Evolutionary conservation across 2,888 invertebrate species (phyloP).

Genomic region (Melanophora roralis): DNA sequence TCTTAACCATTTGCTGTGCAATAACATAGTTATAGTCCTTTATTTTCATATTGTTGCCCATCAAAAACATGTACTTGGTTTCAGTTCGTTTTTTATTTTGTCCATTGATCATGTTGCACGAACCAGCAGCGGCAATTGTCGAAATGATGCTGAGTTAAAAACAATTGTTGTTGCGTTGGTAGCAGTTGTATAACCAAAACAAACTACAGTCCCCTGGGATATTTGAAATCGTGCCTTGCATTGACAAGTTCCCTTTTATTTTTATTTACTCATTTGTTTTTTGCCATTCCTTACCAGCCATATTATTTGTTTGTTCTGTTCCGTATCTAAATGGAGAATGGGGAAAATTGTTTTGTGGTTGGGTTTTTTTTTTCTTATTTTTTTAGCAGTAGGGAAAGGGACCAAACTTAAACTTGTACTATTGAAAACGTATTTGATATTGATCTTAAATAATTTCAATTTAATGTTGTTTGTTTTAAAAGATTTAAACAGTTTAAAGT

Average conservation of each 20-base stretch:
- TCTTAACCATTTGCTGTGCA: background rate
- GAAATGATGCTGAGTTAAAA: background rate
- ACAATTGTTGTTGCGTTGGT: background rate
- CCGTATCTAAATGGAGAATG: constrained; percentile 5
- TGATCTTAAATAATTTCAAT: background rate
- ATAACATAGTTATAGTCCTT: background rate
- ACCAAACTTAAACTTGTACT: background rate
- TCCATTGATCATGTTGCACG: background rate
- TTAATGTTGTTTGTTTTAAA: background rate
- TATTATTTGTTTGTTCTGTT: constrained; percentile 2
- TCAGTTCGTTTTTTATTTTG: constrained; percentile 3
- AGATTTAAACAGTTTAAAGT: too few relatives aligned
- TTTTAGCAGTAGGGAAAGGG: background rate
- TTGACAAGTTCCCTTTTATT: constrained; percentile 44
- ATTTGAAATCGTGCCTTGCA: constrained; percentile 48
- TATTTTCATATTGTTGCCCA: background rate
- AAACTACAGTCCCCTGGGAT: constrained; percentile 39
- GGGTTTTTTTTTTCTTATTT: constrained; percentile 8
- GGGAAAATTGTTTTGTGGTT: background rate
- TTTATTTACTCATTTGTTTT: constrained; percentile 8
- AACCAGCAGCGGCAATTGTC: constrained; percentile 15
- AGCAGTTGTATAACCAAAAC: constrained; percentile 4
- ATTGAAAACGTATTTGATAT: constrained; percentile 11
- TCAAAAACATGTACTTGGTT: constrained; percentile 39
- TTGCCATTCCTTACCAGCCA: background rate